Percentiles rank a stretch among this genome's conserved stretches.
phyloP scores from a whole-genome alignment of 2,888 invertebrate genomes.

The Cerceris ruficornis region DNA sequence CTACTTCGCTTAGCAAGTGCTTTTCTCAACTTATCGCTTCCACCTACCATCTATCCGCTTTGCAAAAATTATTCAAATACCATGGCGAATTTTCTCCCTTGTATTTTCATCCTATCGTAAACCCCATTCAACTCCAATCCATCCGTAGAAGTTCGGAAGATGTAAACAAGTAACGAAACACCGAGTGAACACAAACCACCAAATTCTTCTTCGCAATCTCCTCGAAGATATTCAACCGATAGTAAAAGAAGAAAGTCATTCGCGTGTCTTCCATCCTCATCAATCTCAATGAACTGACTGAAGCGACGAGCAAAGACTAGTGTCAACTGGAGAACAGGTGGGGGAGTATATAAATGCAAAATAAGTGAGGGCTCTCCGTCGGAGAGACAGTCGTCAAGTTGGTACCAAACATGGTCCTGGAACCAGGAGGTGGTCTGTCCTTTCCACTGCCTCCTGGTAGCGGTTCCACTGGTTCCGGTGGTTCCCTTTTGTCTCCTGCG shows the following conservation, averaged over 20 bases:
- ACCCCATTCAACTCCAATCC: too few species aligned
- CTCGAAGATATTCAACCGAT: too few species aligned
- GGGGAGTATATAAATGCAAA: constrained; percentile 51
- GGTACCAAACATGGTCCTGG: constrained; percentile 81
- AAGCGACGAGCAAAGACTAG: neutral
- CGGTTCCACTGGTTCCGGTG: constrained; percentile 74
- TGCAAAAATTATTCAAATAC: too few species aligned
- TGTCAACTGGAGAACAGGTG: neutral
- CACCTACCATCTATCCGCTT: neutral
- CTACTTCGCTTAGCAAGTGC: neutral
- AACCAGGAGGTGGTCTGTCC: constrained; percentile 81
- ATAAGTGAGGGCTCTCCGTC: constrained; percentile 55
- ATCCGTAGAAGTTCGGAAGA: too few species aligned
- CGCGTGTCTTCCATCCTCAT: neutral
- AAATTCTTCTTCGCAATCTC: neutral
- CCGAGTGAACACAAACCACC: neutral
- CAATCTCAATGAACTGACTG: constrained; percentile 7
- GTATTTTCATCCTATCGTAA: too few species aligned
- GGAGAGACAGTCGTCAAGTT: constrained; percentile 72
- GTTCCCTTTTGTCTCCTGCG: constrained; percentile 75
- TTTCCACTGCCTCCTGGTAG: constrained; percentile 80
- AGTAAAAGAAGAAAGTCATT: too few species aligned
- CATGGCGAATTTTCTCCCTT: too few species aligned
- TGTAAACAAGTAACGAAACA: neutral
- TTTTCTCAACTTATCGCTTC: neutral